Conservation (phyloP, 2,113 vertebrate genomes). For the Dasypus novemcinctus region DNA sequence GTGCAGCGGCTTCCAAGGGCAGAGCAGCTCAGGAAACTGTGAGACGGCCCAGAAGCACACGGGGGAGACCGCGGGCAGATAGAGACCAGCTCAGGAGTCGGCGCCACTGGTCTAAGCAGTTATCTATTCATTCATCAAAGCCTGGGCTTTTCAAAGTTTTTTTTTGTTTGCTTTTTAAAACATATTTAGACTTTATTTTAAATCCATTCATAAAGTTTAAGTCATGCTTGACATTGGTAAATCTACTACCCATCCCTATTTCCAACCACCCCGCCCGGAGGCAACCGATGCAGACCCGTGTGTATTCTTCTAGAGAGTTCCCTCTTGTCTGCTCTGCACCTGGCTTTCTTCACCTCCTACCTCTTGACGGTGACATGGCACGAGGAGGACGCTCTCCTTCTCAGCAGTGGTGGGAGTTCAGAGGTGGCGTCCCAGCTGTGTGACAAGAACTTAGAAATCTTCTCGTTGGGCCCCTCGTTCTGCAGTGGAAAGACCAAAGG, state of each 20-base stretch:
- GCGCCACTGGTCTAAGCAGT: not conserved
- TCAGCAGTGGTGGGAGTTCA: not conserved
- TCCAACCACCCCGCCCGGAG: not conserved
- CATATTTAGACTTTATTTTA: not conserved
- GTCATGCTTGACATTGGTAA: not conserved
- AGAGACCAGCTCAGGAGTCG: not conserved
- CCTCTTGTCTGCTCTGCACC: too few relatives aligned
- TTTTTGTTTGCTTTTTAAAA: not conserved
- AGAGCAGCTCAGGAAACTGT: not conserved
- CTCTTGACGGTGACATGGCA: not conserved
- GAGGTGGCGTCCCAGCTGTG: not conserved
- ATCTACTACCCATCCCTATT: not conserved
- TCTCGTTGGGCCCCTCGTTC: fast-evolving
- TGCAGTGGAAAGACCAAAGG: not conserved
- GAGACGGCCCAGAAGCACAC: too few relatives aligned
- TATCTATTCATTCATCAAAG: not conserved
- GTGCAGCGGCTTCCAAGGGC: not conserved
- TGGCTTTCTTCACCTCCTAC: not conserved
- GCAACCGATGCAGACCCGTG: not conserved
- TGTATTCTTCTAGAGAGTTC: not conserved
- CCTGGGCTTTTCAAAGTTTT: not conserved
- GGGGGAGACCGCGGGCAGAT: not conserved
- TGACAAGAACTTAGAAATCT: not conserved
- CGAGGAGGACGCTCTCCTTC: not conserved
- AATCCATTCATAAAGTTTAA: not conserved